A percentile compares a stretch with the other conserved stretches of the same genome.
These are phyloP conservation scores for Gambusia holbrooki DNA, from an alignment of 2,113 vertebrate genomes.

Conservation along the genomic window DNA sequence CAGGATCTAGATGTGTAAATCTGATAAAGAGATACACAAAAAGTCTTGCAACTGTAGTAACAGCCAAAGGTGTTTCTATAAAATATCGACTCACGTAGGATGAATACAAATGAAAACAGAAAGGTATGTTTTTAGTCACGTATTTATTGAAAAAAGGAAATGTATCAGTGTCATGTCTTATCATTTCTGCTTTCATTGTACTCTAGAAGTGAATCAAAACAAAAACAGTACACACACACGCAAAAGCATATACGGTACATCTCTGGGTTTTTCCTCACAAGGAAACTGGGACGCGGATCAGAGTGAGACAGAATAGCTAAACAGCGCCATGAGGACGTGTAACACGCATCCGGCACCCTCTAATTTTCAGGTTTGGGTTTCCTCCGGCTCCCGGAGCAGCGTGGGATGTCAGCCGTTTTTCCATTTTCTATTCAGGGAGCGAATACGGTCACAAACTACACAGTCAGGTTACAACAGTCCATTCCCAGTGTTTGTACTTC, in stretches of 20 bases:
- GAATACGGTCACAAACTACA: slow-evolving; percentile 16
- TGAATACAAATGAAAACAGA: neutral
- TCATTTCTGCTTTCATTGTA: slow-evolving; percentile 34
- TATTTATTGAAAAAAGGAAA: slow-evolving; percentile 33
- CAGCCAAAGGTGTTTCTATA: neutral
- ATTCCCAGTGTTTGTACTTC: neutral
- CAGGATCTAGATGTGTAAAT: too few relatives aligned
- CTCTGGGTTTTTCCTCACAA: neutral
- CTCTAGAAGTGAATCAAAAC: slow-evolving; percentile 23
- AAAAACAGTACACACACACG: slow-evolving; percentile 1
- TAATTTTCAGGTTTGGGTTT: slow-evolving; percentile 64
- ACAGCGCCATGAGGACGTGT: slow-evolving; percentile 17
- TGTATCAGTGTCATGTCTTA: neutral
- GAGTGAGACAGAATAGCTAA: slow-evolving; percentile 19
- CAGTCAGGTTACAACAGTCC: neutral
- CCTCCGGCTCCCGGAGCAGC: slow-evolving; percentile 32
- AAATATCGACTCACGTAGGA: neutral
- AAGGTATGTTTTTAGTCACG: neutral
- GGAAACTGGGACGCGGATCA: slow-evolving; percentile 24
- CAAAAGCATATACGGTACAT: neutral
- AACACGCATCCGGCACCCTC: slow-evolving; percentile 42
- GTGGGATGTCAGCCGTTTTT: slow-evolving; percentile 40
- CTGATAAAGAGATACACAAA: neutral
- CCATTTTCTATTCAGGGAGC: slow-evolving; percentile 41
- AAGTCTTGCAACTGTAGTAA: neutral